Conservation (phyloP, 2,113 vertebrate genomes). For the Bubo bubo region DNA sequence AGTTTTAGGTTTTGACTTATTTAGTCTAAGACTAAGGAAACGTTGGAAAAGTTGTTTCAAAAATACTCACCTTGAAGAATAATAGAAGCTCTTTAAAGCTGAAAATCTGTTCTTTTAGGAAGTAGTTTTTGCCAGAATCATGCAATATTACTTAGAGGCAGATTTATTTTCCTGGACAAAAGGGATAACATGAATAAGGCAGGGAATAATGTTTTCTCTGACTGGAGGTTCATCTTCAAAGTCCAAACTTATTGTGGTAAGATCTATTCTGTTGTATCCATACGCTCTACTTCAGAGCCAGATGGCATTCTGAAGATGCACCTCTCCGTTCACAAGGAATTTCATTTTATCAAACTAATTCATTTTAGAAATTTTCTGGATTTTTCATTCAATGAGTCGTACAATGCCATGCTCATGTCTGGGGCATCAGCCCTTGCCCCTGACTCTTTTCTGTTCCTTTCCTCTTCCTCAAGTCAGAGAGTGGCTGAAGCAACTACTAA, state of each 20-base stretch:
- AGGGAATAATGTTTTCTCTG: conserved; percentile 6
- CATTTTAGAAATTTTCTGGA: background rate
- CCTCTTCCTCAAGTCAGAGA: background rate
- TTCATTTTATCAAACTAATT: background rate
- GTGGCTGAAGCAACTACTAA: background rate
- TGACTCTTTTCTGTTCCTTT: background rate
- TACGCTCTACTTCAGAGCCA: background rate
- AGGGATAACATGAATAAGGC: background rate
- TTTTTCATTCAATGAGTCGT: background rate
- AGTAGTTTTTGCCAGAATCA: background rate
- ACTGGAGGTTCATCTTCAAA: background rate
- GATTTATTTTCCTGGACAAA: background rate
- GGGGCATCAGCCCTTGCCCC: background rate
- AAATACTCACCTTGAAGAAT: background rate
- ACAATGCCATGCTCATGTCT: background rate
- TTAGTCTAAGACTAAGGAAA: background rate
- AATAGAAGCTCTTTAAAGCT: background rate
- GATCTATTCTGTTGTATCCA: background rate
- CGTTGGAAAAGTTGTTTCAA: background rate
- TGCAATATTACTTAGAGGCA: background rate
- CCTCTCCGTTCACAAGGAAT: background rate
- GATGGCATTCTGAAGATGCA: background rate
- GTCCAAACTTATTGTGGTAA: background rate
- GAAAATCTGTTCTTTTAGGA: background rate
- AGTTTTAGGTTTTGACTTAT: background rate